Evolutionary conservation across 1,140 invertebrate genomes (phyloP).

Genomic region (Laupala kohalensis): DNA sequence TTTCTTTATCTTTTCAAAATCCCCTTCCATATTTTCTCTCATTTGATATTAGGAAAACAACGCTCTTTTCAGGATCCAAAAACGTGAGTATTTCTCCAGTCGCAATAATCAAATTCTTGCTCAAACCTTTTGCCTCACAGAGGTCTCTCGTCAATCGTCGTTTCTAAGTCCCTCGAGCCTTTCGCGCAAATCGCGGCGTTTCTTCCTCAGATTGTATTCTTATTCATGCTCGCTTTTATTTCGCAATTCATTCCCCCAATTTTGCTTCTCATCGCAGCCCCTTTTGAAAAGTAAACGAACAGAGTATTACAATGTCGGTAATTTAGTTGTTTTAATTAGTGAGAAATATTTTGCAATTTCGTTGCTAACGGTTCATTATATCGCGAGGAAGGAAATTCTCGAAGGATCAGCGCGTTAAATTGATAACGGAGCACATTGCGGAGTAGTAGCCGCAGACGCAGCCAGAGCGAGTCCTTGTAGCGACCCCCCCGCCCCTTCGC

Average conservation of each 20-base stretch:
- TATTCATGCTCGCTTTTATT: not conserved
- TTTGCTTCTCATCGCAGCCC: not conserved
- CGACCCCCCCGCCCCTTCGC: not conserved
- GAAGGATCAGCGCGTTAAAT: not conserved
- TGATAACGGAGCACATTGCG: not conserved
- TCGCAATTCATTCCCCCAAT: not conserved
- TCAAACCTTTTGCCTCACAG: not conserved
- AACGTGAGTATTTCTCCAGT: too few relatives aligned
- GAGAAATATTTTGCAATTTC: not conserved
- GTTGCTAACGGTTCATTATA: not conserved
- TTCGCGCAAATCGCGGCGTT: not conserved
- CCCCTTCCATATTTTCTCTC: not conserved
- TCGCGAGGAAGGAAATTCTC: not conserved
- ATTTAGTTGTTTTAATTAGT: not conserved
- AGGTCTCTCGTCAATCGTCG: not conserved
- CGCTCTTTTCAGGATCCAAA: not conserved
- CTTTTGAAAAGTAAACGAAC: not conserved
- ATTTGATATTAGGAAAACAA: not conserved
- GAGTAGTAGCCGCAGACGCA: not conserved
- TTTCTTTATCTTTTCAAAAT: too few relatives aligned
- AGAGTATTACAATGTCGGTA: not conserved
- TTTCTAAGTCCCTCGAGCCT: not conserved
- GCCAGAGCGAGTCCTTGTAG: not conserved
- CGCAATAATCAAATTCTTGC: too few relatives aligned
- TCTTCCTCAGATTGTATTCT: not conserved